A percentile compares a stretch with the other conserved stretches of the same genome.
phyloP scores from a whole-genome alignment of 2,888 invertebrate species.

The Ommatoiulus sabulosus region DNA sequence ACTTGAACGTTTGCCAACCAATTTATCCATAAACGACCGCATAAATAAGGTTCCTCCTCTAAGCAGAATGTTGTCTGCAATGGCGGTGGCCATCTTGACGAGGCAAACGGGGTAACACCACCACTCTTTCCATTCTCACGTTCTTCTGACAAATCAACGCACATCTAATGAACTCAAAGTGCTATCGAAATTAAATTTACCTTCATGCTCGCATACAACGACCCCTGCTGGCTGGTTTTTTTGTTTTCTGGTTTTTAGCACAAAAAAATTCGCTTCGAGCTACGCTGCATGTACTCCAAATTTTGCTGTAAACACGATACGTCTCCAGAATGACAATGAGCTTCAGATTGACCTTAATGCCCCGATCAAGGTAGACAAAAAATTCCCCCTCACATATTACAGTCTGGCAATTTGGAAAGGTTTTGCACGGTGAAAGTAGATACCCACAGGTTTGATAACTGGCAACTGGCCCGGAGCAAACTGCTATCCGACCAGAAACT shows the following conservation, averaged over 20 bases:
- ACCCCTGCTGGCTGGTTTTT: background rate
- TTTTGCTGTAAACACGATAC: background rate
- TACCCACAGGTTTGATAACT: background rate
- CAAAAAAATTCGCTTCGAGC: background rate
- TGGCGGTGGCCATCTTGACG: background rate
- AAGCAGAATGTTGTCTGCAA: background rate
- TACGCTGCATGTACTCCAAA: background rate
- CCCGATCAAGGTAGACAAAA: background rate
- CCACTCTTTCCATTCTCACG: conserved; percentile 10
- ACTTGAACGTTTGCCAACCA: background rate
- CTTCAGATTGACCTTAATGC: conserved; percentile 32
- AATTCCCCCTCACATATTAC: background rate
- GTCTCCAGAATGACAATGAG: conserved; percentile 41
- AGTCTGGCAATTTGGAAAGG: background rate
- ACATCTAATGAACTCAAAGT: background rate
- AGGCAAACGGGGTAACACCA: background rate
- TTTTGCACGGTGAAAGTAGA: background rate
- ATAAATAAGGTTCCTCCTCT: background rate
- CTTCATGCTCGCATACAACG: background rate
- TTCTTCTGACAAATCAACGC: conserved; percentile 18
- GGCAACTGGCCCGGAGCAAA: conserved; percentile 18
- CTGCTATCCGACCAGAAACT: background rate
- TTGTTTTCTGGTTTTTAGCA: background rate
- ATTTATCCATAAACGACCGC: background rate
- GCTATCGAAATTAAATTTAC: background rate